Evolutionary conservation across 2,113 vertebrate species (phyloP).

Genomic region (Drymodes brunneopygia): DNA sequence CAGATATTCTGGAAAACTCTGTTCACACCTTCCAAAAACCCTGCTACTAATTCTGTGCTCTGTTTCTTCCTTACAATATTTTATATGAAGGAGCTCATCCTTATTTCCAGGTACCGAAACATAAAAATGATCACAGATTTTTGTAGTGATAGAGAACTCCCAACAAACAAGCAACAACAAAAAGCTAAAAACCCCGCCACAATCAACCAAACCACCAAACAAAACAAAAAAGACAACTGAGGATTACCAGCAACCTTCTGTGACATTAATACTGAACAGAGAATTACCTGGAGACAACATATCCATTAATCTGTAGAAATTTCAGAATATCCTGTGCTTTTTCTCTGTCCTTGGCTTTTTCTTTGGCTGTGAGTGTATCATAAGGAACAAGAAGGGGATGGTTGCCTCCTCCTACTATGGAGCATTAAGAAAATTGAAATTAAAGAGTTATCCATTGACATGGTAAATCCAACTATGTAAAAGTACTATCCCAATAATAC

Average conservation of each 20-base stretch:
- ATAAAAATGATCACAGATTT: not conserved
- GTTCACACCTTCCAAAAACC: not conserved
- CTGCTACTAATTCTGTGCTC: not conserved
- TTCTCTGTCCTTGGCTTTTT: slow-evolving; percentile 93
- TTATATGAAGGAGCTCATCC: not conserved
- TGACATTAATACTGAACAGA: not conserved
- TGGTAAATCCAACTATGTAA: not conserved
- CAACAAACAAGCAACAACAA: no score
- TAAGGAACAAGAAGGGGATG: slow-evolving; percentile 94
- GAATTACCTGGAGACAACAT: slow-evolving; percentile 86
- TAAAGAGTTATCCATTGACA: not conserved
- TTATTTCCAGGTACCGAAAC: not conserved
- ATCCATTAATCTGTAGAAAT: slow-evolving; percentile 94
- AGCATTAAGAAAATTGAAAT: slow-evolving; percentile 5
- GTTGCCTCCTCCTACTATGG: slow-evolving; percentile 85
- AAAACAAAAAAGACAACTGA: not conserved
- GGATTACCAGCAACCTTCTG: not conserved
- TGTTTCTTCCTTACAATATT: not conserved
- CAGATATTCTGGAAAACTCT: not conserved
- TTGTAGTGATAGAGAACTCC: not conserved
- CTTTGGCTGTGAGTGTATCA: slow-evolving; percentile 94
- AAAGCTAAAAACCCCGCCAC: no score
- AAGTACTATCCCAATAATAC: not conserved
- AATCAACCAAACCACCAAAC: not conserved
- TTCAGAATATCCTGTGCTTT: slow-evolving; percentile 96